A percentile compares a stretch with the other conserved stretches of the same genome.
phyloP scores from a whole-genome alignment of 1,140 invertebrate genomes.

The Drosophila truncata region DNA sequence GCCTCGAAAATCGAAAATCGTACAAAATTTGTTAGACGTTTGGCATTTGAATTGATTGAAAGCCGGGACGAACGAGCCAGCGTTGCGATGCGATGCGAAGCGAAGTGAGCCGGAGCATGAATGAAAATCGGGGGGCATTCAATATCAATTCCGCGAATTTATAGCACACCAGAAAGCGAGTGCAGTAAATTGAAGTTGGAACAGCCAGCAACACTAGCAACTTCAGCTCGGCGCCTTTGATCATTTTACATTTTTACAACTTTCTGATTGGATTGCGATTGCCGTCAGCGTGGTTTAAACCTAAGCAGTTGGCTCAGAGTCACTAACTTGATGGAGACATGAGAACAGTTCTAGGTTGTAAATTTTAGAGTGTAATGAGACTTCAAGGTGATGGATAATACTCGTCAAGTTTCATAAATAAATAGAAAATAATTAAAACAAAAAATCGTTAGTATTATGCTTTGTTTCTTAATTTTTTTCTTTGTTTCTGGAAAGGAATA shows the following conservation, averaged over 20 bases:
- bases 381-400: no score
- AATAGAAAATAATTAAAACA: no score
- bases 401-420: no score
- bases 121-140: constrained; percentile 32
- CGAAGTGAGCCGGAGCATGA: constrained; percentile 1
- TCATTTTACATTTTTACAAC: constrained; percentile 49
- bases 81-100: constrained; percentile 31
- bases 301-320: constrained; percentile 21
- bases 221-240: constrained; percentile 22
- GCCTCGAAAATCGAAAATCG: constrained; percentile 44
- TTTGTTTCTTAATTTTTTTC: not conserved
- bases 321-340: constrained; percentile 13
- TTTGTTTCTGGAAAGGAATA: not conserved
- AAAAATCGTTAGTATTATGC: no score
- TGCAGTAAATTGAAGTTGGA: constrained; percentile 65
- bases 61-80: constrained; percentile 46
- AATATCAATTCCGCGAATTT: constrained; percentile 71
- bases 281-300: constrained; percentile 19
- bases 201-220: constrained; percentile 12
- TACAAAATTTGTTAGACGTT: constrained; percentile 69
- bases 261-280: constrained; percentile 54
- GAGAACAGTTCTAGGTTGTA: not conserved
- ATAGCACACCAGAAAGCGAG: constrained; percentile 57
- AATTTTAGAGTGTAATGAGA: no score
- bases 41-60: constrained; percentile 79